Conservation (phyloP, 2,797 vertebrate genomes). For the Gorsachius magnificus region DNA sequence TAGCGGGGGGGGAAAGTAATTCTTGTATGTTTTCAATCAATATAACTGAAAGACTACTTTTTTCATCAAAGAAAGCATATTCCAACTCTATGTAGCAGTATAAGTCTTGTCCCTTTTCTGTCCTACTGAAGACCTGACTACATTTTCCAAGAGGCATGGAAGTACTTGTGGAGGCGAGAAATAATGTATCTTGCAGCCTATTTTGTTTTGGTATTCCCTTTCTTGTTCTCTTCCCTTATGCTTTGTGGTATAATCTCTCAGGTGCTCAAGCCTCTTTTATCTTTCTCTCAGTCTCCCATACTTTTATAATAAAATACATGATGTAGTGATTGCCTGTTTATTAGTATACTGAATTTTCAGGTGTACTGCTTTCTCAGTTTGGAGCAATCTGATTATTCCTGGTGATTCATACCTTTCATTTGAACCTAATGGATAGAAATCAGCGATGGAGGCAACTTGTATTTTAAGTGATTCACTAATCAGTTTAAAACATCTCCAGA, state of each 20-base stretch:
- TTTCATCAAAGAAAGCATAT: background rate
- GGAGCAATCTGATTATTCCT: slow-evolving; percentile 14
- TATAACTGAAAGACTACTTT: background rate
- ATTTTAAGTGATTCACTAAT: slow-evolving; percentile 32
- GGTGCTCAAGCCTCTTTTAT: background rate
- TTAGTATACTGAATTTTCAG: background rate
- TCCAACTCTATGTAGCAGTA: background rate
- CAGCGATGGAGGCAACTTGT: background rate
- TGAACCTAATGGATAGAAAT: slow-evolving; percentile 25
- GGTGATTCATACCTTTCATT: slow-evolving; percentile 34
- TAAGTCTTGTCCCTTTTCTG: background rate
- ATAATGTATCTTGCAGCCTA: background rate
- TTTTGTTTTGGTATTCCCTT: background rate
- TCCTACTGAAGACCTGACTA: background rate
- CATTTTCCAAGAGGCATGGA: background rate
- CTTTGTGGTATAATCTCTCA: background rate
- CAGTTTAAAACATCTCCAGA: slow-evolving; percentile 22
- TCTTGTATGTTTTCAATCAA: background rate
- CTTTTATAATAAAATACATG: background rate
- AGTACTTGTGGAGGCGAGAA: background rate
- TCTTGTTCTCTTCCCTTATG: background rate
- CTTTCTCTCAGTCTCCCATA: background rate
- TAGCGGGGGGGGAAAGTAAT: background rate
- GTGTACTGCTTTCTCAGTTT: background rate
- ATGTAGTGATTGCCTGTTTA: background rate